Evolutionary conservation across 2,888 invertebrate genomes (phyloP).

Genomic region (Scaptomyza polygonia): DNA sequence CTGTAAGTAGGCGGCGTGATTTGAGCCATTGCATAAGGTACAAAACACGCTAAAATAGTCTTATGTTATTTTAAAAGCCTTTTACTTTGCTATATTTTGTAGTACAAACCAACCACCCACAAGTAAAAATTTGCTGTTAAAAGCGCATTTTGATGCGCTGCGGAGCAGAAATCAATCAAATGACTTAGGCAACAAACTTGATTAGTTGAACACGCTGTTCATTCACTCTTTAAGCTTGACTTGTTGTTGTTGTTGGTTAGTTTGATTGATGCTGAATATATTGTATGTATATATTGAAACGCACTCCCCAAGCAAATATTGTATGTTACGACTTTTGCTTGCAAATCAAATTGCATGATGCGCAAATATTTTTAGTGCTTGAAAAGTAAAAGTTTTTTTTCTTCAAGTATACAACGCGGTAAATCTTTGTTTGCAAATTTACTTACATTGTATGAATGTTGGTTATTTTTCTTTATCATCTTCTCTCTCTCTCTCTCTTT

Average conservation of each 20-base stretch:
- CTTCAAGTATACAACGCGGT: too few species aligned
- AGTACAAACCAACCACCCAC: slow-evolving; percentile 28
- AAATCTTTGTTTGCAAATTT: slow-evolving; percentile 45
- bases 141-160: slow-evolving; percentile 45
- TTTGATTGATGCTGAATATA: slow-evolving; percentile 20
- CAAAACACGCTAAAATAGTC: slow-evolving; percentile 45
- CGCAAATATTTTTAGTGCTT: slow-evolving; percentile 57
- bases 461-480: slow-evolving; percentile 19
- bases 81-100: slow-evolving; percentile 62
- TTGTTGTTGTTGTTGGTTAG: slow-evolving; percentile 11
- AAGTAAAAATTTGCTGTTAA: slow-evolving; percentile 16
- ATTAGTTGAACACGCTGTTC: slow-evolving; percentile 55
- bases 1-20: slow-evolving; percentile 31
- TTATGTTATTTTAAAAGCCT: slow-evolving; percentile 66
- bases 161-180: slow-evolving; percentile 45
- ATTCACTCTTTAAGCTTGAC: slow-evolving; percentile 3
- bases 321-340: slow-evolving; percentile 35
- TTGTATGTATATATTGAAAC: slow-evolving; percentile 31
- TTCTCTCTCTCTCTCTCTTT: slow-evolving; percentile 3
- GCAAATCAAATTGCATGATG: slow-evolving; percentile 78
- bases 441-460: slow-evolving; percentile 30
- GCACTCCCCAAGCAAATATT: slow-evolving; percentile 46
- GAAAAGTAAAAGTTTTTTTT: slow-evolving; percentile 77
- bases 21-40: slow-evolving; percentile 59
- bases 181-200: slow-evolving; percentile 68